Percentiles rank a stretch among this genome's conserved stretches.
Evolutionary conservation across 2,797 vertebrate genomes (phyloP).

Genomic region (Glyptemys insculpta): DNA sequence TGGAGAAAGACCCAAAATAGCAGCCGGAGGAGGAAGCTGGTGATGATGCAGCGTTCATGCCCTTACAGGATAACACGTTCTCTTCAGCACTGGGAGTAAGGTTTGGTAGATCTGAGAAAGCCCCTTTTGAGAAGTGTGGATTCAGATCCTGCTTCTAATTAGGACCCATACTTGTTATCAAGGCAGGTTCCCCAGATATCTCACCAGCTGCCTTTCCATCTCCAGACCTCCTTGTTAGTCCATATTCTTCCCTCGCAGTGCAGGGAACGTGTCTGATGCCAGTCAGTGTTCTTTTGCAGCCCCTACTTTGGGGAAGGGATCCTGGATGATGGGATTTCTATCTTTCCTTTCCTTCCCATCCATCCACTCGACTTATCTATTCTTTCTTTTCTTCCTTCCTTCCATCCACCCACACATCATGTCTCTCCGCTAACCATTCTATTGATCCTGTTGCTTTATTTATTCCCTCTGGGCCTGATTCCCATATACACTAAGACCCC

Average conservation of each 20-base stretch:
- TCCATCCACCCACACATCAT: background rate
- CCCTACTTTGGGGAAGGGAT: background rate
- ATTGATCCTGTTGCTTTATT: too few species aligned
- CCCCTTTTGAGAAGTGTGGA: background rate
- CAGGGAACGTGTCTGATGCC: background rate
- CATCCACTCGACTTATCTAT: too few species aligned
- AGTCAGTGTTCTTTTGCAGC: background rate
- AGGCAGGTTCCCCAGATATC: background rate
- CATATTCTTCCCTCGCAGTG: background rate
- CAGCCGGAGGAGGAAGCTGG: background rate
- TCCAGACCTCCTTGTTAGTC: background rate
- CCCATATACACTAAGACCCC: too few species aligned
- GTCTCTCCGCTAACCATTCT: too few species aligned
- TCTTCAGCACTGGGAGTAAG: background rate
- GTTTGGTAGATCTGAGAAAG: rapidly evolving
- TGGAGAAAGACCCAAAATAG: background rate
- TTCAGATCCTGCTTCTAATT: background rate
- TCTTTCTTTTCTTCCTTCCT: background rate
- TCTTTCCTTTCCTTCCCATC: too few species aligned
- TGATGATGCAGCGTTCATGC: background rate
- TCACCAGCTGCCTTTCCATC: background rate
- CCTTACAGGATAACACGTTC: background rate
- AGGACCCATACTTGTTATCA: background rate
- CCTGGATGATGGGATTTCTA: background rate
- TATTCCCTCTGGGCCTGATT: background rate